Evolutionary conservation across 1,140 invertebrate species (phyloP).

Genomic region (Drosophila bocki): DNA sequence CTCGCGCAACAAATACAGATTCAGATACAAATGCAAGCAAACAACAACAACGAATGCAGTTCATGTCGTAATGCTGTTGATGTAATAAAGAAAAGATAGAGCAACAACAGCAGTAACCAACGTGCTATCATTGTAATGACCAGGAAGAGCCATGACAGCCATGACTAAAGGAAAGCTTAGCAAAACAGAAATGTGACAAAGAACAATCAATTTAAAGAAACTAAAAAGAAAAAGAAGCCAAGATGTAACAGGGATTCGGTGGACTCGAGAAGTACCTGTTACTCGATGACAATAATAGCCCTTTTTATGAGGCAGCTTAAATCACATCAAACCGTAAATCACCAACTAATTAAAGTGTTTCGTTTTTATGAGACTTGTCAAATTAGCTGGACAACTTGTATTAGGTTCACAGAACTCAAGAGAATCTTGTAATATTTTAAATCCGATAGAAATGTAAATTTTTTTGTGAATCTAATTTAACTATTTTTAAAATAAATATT

Average conservation of each 20-base stretch:
- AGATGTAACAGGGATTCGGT: slow-evolving; percentile 4
- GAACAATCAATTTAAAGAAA: slow-evolving; percentile 28
- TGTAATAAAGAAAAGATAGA: slow-evolving; percentile 69
- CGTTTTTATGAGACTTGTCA: slow-evolving; percentile 4
- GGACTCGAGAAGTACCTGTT: slow-evolving; percentile 19
- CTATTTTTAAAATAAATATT: too few relatives aligned
- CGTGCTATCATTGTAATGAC: slow-evolving; percentile 62
- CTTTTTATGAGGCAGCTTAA: slow-evolving; percentile 9
- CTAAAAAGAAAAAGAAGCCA: slow-evolving; percentile 10
- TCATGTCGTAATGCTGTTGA: slow-evolving; percentile 76
- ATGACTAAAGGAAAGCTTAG: slow-evolving; percentile 55
- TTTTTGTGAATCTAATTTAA: too few relatives aligned
- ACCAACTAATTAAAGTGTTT: background rate
- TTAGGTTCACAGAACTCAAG: too few relatives aligned
- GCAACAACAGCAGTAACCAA: slow-evolving; percentile 46
- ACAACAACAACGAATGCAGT: slow-evolving; percentile 43
- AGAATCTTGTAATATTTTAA: background rate
- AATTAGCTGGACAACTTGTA: background rate
- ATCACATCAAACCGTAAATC: slow-evolving; percentile 11
- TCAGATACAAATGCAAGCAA: slow-evolving; percentile 59
- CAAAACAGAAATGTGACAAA: slow-evolving; percentile 62
- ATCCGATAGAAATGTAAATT: too few relatives aligned
- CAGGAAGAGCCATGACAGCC: slow-evolving; percentile 61
- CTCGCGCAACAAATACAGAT: slow-evolving; percentile 33
- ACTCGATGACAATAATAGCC: slow-evolving; percentile 7